Conservation (phyloP, 2,888 invertebrate species). For the Orchesella flavescens region DNA sequence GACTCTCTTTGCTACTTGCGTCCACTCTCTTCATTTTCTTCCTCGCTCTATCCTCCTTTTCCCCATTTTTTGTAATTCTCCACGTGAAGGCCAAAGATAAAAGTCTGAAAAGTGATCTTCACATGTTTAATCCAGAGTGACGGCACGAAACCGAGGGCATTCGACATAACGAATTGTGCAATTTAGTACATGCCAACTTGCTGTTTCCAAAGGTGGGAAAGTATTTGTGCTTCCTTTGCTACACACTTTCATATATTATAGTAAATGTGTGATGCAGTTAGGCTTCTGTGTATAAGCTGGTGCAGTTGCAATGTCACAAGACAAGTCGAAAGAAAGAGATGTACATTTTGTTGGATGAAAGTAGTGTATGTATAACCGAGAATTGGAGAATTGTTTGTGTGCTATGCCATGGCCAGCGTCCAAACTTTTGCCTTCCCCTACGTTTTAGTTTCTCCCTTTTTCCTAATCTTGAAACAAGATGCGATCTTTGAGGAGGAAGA, state of each 20-base stretch:
- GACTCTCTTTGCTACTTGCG: slow-evolving; percentile 40
- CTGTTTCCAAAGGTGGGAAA: slow-evolving; percentile 26
- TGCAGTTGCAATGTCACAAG: slow-evolving; percentile 32
- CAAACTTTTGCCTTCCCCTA: slow-evolving; percentile 36
- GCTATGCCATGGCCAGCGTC: slow-evolving; percentile 38
- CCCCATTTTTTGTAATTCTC: slow-evolving; percentile 7
- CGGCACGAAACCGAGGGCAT: slow-evolving; percentile 56
- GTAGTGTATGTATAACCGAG: neutral
- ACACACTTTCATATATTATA: slow-evolving; percentile 23
- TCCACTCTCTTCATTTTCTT: slow-evolving; percentile 29
- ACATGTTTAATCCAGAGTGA: slow-evolving; percentile 64
- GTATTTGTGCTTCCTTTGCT: neutral
- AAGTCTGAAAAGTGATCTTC: slow-evolving; percentile 61
- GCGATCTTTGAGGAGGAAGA: slow-evolving; percentile 58
- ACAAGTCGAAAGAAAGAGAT: slow-evolving; percentile 24
- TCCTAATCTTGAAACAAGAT: slow-evolving; percentile 48
- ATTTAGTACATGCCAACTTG: slow-evolving; percentile 57
- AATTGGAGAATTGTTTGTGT: slow-evolving; percentile 44
- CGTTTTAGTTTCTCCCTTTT: slow-evolving; percentile 26
- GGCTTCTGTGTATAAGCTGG: neutral
- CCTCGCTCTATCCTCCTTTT: slow-evolving; percentile 7
- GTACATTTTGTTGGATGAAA: slow-evolving; percentile 17
- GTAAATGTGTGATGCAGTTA: slow-evolving; percentile 18
- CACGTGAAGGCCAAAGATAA: slow-evolving; percentile 43
- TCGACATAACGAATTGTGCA: slow-evolving; percentile 61